Base-by-base conservation (phyloP, 2,888 invertebrate species). In the Macropis europaea region DNA sequence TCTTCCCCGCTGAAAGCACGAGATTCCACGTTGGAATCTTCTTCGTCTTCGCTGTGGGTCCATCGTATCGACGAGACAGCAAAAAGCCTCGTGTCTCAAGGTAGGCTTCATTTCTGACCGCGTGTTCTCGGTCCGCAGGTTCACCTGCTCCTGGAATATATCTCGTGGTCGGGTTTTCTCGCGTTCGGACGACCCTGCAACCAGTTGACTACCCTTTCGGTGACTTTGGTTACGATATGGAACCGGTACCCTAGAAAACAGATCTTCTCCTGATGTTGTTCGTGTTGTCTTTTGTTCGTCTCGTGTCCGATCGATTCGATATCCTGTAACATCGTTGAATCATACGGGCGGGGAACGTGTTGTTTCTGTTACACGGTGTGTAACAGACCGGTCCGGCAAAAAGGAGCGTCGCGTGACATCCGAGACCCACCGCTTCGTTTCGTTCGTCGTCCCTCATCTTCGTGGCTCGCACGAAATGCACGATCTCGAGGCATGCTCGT, bases 71-170 rank as follows among this genome's bases (percentile, higher is more conserved):
- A 50, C 66, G 34, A 48, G n/a, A 40, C 40, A 43, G 36, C 69
- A 78, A 81, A 81, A 81, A 66, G 56, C 17, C 22, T 32, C 48
- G 32, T 36, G 56, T 63, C 68, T 81, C 81, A 81, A 81, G 81
- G 81, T 76, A 79, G 81, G 70, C 81, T 79, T 76, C 74, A 76
- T 81, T 81, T 81, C 81, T 81, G 62, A 61, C 48, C 74, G 64
- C 66, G 43, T 50, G 62, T 69, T 42, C 47, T 64, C 64, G 50
- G 61, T 62, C 19, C 62, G 42, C 53, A 48, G n/a, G 66, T 77
- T 77, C 80, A 75, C 72, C 64, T 50, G 77, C 70, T 71, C 56
- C 68, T 66, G 72, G 63, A 48, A 67, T 75, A 64, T 43, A 45
- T 50, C 56, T 42, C 19, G 54, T 52, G 19, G 42, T 66, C 28